Base-by-base conservation (phyloP, 1,140 invertebrate species). In the Dermatophagoides farinae region DNA sequence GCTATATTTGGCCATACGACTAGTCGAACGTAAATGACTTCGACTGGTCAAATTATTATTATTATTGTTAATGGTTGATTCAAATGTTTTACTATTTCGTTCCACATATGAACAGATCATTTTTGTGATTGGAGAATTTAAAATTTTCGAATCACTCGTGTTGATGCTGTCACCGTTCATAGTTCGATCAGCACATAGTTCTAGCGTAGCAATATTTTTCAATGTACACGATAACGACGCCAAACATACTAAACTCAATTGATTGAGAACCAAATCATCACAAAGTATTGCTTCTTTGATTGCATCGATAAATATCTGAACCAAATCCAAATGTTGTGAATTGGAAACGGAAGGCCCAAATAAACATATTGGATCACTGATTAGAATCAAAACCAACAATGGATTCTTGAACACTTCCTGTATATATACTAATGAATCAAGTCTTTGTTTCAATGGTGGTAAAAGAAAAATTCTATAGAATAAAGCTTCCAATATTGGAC, bases 281-380 rank as follows among this genome's bases (percentile, higher is more conserved):
- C 76, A 77, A 65, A 79, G 80, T 44, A 81, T 80, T 66, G 82
- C 83, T 72, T 95, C 87, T 73, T 89, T 85, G 65, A 92, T 82
- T 4, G 86, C 86, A 70, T 93, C 88, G 78, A 92, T 86, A 62
- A 88, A 91, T 86, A 93, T 73, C 74, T 87, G 80, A 66, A 91
- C 80, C 5, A 93, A 78, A 9, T 86, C 85, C 80, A 93, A 85
- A 70, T 92, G 74, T 69, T 82, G 83, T 65, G 85, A 83, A 37
- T 80, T 78, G 66, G 86, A 82, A 55, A 65, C 80, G 37, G 78
- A 80, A 64, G 77, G 80, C 66, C 81, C 84, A 44, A 64, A 62
- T 10, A 67, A 83, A 52, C 79, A 78, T 0, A 87, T 68, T 43
- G 82, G 75, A 1, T 78, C 78, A 52, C 77, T 78, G 44, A 82